Evolutionary conservation across 2,888 invertebrate genomes (phyloP).

Genomic region (Zele albiditarsus): DNA sequence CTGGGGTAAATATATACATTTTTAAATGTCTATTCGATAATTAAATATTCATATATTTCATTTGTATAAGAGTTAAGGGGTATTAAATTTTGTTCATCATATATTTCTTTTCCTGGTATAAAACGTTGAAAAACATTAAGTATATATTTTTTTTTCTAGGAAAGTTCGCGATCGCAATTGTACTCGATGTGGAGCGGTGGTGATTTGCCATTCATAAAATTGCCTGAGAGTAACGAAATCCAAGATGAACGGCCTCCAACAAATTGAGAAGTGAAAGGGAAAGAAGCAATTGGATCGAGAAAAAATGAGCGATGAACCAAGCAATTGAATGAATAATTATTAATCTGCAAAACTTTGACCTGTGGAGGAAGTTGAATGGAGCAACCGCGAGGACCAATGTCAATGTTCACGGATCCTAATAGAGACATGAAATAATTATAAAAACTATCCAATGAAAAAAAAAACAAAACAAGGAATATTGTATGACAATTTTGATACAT

Average conservation of each 20-base stretch:
- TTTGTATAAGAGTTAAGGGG: too few relatives aligned
- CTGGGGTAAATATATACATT: constrained; percentile 62
- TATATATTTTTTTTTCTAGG: constrained; percentile 56
- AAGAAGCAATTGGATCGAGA: constrained; percentile 17
- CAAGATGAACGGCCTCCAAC: constrained; percentile 67
- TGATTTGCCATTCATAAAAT: constrained; percentile 73
- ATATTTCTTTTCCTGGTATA: too few relatives aligned
- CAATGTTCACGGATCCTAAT: background rate
- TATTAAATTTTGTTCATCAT: too few relatives aligned
- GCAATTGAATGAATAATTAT: background rate
- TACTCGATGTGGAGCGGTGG: constrained; percentile 74
- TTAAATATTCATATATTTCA: too few relatives aligned
- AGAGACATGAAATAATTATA: background rate
- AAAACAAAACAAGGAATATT: background rate
- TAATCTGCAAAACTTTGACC: background rate
- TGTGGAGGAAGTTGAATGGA: background rate
- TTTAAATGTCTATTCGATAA: constrained; percentile 4
- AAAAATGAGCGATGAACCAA: constrained; percentile 9
- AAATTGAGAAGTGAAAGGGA: constrained; percentile 50
- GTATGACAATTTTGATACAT: constrained; percentile 31
- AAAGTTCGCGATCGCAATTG: constrained; percentile 70
- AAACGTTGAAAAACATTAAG: too few relatives aligned
- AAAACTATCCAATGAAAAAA: background rate
- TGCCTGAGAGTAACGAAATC: constrained; percentile 72
- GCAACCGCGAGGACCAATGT: background rate